Conservation (phyloP, 2,113 vertebrate genomes). For the Corythaixoides concolor region DNA sequence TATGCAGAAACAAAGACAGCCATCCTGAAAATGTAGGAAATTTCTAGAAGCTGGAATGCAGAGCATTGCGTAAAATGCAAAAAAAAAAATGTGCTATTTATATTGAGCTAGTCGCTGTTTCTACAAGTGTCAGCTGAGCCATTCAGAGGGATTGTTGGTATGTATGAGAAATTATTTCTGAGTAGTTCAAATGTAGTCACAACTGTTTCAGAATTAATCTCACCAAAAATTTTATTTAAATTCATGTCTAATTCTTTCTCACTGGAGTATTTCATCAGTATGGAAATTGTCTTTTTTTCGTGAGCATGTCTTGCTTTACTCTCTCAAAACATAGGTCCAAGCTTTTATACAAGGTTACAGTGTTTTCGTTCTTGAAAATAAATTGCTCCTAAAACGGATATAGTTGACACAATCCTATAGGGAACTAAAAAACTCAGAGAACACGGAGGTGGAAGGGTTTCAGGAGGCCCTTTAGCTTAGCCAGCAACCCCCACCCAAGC, state of each 20-base stretch:
- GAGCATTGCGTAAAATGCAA: not conserved
- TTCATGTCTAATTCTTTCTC: not conserved
- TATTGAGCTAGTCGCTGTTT: constrained; percentile 28
- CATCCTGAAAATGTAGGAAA: not conserved
- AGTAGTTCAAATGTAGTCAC: constrained; percentile 6
- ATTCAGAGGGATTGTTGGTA: constrained; percentile 18
- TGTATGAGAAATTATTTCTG: constrained; percentile 31
- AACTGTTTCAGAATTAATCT: constrained; percentile 11
- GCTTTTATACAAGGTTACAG: not conserved
- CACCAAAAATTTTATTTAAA: not conserved
- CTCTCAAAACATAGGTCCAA: not conserved
- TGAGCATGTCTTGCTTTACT: not conserved
- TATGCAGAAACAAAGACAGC: not conserved
- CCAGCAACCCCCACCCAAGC: fast-evolving
- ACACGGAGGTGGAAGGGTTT: not conserved
- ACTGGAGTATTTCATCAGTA: not conserved
- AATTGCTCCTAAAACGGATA: not conserved
- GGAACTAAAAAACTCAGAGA: not conserved
- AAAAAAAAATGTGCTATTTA: constrained; percentile 29
- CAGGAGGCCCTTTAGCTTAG: not conserved
- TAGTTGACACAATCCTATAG: not conserved
- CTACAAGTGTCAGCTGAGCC: constrained; percentile 50
- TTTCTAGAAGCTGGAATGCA: constrained; percentile 20
- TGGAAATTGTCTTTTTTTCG: not conserved
- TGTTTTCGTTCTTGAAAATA: not conserved